Evolutionary conservation across 1,140 invertebrate species (phyloP), one percentile per base, ranked within the genome.

Genomic region (Penaeus chinensis): DNA sequence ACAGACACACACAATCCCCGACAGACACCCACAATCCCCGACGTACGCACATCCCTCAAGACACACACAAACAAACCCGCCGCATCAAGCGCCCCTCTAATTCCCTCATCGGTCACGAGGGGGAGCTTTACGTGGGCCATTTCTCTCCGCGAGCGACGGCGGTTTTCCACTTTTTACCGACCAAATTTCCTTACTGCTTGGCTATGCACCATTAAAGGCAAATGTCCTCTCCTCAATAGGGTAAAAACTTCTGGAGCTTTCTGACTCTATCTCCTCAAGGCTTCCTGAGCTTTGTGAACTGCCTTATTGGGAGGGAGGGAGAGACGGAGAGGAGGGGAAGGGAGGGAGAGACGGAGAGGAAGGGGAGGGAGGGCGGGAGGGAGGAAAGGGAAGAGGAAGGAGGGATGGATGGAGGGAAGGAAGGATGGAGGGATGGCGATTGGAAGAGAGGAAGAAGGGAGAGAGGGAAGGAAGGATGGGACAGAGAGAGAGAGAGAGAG

Each of bases 171-270:
- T 87, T 87, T 87, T 87, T 83, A 83, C 86, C 81, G 81, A 60
- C 80, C 79, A 83, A 87, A 87, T 83, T 83, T 87, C 80, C 86
- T 78, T 87, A 87, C 86, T 87, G 86, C 81, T 87, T 87, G 86
- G 86, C 80, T 87, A 87, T 87, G 86, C 86, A 87, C 86, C 86
- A 87, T 87, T 87, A 87, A 83, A 66, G 71, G 80, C 80, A 54
- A 77, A 82, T 65, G 85, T 87, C 85, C 71, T 65, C 69, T 62
- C 61, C 85, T 87, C 80, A 87, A 87, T 87, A 87, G 85, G 80
- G 69, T 66, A 82, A 78, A 87, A 83, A 87, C 85, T 87, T 87
- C 69, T 87, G 85, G 80, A 80, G 54, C 32, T 66, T 47, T 76
- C 71, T 24, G 65, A 27, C 80, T 87, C 71, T 83, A 87, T 87